A percentile compares a stretch with the other conserved stretches of the same genome.
Conservation (phyloP, 2,113 vertebrate genomes). For the Antidorcas marsupialis region DNA sequence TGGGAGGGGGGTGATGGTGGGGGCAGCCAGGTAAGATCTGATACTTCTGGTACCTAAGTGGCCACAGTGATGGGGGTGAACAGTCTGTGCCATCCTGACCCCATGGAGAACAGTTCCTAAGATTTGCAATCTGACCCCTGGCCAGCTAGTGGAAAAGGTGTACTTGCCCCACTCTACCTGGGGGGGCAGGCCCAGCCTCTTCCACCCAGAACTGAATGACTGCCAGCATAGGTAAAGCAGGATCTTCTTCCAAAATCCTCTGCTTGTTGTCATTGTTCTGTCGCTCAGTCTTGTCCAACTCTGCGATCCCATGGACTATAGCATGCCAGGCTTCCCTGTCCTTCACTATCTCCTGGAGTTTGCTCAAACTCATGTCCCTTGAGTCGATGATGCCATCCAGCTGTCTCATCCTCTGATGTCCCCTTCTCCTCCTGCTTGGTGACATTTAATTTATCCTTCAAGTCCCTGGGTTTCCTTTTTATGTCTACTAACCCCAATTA, state of each 20-base stretch:
- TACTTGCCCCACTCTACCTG: background rate
- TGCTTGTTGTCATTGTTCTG: background rate
- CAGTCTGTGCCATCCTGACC: background rate
- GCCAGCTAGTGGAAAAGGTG: background rate
- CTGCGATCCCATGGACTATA: background rate
- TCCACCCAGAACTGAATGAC: background rate
- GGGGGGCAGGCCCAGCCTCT: background rate
- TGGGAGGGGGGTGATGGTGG: background rate
- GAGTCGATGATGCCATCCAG: background rate
- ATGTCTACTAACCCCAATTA: background rate
- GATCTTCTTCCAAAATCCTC: background rate
- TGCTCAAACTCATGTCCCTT: background rate
- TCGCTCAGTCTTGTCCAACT: background rate
- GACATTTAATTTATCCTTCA: background rate
- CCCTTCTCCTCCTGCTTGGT: background rate
- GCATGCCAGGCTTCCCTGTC: background rate
- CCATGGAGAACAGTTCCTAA: background rate
- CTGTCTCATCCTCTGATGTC: background rate
- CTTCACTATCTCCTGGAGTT: background rate
- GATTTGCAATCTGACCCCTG: background rate
- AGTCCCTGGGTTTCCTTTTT: background rate
- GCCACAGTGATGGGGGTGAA: background rate
- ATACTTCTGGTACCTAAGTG: background rate
- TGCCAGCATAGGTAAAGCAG: background rate
- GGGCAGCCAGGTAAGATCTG: background rate